Evolutionary conservation across 2,113 vertebrate genomes (phyloP).

Genomic region (Syngnathus floridae): DNA sequence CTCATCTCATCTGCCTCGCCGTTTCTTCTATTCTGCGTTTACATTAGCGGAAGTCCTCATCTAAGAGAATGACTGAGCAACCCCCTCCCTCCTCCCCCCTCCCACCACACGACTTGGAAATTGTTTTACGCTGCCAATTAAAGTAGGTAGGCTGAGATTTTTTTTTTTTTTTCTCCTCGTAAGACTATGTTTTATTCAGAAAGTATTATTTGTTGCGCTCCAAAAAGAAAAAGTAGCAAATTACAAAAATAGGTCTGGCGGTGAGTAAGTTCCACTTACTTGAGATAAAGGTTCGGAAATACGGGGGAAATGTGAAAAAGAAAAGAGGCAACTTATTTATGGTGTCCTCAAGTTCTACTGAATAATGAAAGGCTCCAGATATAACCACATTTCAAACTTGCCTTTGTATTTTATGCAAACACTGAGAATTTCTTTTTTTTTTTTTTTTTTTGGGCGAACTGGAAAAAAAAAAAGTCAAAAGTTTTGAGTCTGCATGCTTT

Average conservation of each 20-base stretch:
- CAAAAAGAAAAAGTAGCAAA: conserved; percentile 28
- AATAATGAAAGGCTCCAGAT: conserved; percentile 56
- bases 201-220: conserved; percentile 63
- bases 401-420: conserved; percentile 42
- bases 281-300: conserved; percentile 55
- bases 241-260: conserved; percentile 58
- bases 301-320: conserved; percentile 38
- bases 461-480: conserved; percentile 45
- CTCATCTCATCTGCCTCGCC: conserved; percentile 56
- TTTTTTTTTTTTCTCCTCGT: conserved; percentile 4
- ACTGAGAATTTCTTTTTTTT: conserved; percentile 30
- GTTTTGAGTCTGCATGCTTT: conserved; percentile 50
- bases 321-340: conserved; percentile 59
- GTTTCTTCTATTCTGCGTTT: conserved; percentile 62
- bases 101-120: conserved; percentile 48
- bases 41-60: conserved; percentile 68
- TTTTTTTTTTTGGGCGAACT: conserved; percentile 28
- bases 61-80: conserved; percentile 66
- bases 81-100: conserved; percentile 26
- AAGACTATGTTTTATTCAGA: conserved; percentile 63
- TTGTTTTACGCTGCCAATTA: conserved; percentile 73
- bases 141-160: conserved; percentile 64
- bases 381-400: conserved; percentile 53
- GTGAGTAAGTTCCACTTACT: conserved; percentile 57
- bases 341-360: conserved; percentile 54